These are phyloP conservation scores for Hapalemur alaotrensis DNA, from an alignment of 2,797 vertebrate species.

Conservation along the genomic window DNA sequence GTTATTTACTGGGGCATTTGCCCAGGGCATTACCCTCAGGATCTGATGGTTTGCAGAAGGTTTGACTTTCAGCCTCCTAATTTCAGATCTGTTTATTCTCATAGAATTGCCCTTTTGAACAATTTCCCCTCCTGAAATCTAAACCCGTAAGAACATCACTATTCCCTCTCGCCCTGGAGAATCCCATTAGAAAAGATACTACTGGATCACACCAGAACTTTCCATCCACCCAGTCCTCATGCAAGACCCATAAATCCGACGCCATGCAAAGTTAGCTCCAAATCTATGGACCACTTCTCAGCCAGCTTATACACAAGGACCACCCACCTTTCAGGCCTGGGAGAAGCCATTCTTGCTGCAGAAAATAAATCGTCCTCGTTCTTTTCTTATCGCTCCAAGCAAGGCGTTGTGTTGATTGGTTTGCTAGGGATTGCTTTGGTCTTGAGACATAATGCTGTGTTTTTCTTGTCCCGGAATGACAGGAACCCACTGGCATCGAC, in stretches of 20 bases:
- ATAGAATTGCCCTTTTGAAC: background rate
- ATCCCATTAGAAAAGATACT: background rate
- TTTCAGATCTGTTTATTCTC: background rate
- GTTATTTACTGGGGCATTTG: background rate
- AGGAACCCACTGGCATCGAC: conserved; percentile 94
- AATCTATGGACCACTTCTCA: conserved; percentile 13
- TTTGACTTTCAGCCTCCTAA: background rate
- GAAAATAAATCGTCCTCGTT: background rate
- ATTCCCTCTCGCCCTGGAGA: background rate
- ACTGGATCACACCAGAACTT: background rate
- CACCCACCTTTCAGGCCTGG: background rate
- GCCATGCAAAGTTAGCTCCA: conserved; percentile 21
- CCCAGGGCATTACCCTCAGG: background rate
- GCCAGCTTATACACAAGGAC: background rate
- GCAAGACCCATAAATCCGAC: background rate
- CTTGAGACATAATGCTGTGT: background rate
- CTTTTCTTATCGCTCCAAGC: background rate
- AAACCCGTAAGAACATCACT: background rate
- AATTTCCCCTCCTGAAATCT: background rate
- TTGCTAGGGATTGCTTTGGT: background rate
- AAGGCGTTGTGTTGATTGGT: background rate
- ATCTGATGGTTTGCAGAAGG: background rate
- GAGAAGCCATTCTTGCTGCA: background rate
- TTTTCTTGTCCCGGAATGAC: conserved; percentile 56
- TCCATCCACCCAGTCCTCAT: background rate